Evolutionary conservation across 2,888 invertebrate genomes (phyloP), one percentile per base, ranked within the genome.

Genomic region (Podabrus alpinus): DNA sequence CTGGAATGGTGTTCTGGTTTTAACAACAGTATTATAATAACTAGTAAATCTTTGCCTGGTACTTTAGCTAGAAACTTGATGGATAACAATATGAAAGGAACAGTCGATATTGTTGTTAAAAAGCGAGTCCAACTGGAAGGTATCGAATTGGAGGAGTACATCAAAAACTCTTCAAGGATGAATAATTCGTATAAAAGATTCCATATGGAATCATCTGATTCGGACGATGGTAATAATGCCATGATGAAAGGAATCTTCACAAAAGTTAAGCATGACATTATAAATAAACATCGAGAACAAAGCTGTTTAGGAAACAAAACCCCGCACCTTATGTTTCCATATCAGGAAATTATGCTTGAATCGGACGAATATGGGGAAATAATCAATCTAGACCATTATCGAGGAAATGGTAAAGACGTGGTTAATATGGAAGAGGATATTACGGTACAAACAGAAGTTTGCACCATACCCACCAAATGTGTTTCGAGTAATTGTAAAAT

Each of bases 321-420:
- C 72, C 95, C 96, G 82, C 95, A 97, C 87, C 98, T 98, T 0
- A 98, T 99, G 95, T 99, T 95, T 88, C 99, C 98, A 1, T 95
- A 94, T 85, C 92, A 94, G 66, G 98, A 99, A 86, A 97, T 98
- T 76, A 93, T 97, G 85, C 91, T 97, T 24, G 93, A 96, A 85
- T 92, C 92, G 83, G 99, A 99, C 83, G 99, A 99, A 85, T 99
- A 99, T 85, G 99, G 99, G 0, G 99, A 99, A 88, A 92, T 97
- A 61, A 95, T 99, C 72, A 92, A 95, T 88, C 92, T 95, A 0
- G 97, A 98, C 88, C 97, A 98, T 84, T 98, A 96, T 86, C 92
- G 94, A 84, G 94, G 94, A 75, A 91, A 92, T 72, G 91, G 93
- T 79, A 93, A 94, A 81, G 91, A 92, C 77, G 83, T 92, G 4